Evolutionary conservation across 2,113 vertebrate genomes (phyloP).

Genomic region (Mixornis gularis): DNA sequence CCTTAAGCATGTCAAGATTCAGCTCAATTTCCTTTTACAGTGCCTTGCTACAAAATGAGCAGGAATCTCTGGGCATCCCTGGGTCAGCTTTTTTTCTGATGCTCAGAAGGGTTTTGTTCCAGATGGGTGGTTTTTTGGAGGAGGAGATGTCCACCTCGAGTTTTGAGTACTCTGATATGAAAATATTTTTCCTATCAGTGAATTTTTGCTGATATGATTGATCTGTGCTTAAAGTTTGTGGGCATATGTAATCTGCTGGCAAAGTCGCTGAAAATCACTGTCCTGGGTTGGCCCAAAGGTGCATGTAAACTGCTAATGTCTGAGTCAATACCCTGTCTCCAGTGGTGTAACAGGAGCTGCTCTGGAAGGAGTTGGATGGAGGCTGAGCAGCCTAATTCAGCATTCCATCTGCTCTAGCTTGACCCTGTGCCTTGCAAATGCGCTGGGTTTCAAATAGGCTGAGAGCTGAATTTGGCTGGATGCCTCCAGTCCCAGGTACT

Average conservation of each 20-base stretch:
- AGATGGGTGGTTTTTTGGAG: neutral
- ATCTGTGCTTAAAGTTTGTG: neutral
- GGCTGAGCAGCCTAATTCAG: neutral
- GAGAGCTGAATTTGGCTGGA: neutral
- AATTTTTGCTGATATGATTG: neutral
- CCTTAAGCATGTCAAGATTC: neutral
- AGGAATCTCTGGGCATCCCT: neutral
- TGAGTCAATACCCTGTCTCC: neutral
- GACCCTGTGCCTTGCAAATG: neutral
- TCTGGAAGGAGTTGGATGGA: neutral
- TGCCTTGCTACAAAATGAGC: neutral
- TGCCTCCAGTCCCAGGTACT: neutral
- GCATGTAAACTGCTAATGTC: neutral
- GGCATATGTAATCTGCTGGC: neutral
- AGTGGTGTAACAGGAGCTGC: neutral
- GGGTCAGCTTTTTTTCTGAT: neutral
- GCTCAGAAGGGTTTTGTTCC: neutral
- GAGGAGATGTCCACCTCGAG: neutral
- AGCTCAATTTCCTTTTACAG: neutral
- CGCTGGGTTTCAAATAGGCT: neutral
- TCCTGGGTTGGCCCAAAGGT: neutral
- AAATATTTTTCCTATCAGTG: constrained; percentile 2
- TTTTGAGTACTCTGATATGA: neutral
- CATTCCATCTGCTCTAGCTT: neutral
- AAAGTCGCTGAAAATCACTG: neutral